Base-by-base conservation (phyloP, 2,113 vertebrate species). In the Myotis lucifugus region DNA sequence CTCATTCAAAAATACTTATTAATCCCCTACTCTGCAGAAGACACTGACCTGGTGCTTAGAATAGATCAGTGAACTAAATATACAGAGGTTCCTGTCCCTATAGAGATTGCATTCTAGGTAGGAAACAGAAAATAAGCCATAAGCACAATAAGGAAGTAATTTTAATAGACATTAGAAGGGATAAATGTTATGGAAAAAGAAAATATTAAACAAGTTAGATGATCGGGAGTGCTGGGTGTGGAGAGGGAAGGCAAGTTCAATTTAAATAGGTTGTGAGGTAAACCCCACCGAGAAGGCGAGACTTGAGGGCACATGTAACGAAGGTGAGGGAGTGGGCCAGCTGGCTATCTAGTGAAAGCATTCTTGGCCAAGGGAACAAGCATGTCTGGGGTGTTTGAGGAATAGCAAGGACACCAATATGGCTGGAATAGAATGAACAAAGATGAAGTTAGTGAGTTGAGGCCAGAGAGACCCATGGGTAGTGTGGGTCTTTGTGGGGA, bases 1-100 rank as follows among this genome's bases (percentile, higher is more conserved):
- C 85, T 82, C 54, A 84, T 72, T 96, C 17, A 84, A 90, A 91
- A 76, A 32, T 84, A 92, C 61, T 69, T 69, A 59, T n/a, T 96
- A 85, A 29, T 92, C 72, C 90, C 77, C 61, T 37, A 19, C 27
- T 54, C 52, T 15, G 27, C 42, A 25, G 27, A 34, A 88, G 84
- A 50, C 48, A 84, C 15, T 17, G 21, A 70, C 69, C 67, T 91
- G 48, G 83, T 73, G 50, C 66, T 95, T 48, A 42, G 54, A 74
- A 83, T 25, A 77, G 4, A 61, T 84, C 32, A 37, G 46, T 48
- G 50, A 95, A 83, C 25, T 70, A 79, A 72, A 78, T 52, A 69
- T 59, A 59, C 74, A 88, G 29, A 85, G 37, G 56, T 64, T 21
- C 17, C 37, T 73, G 25, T 93, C 18, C 34, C 83, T 48, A 34